These are phyloP conservation scores for Drosophila suzukii DNA, from an alignment of 1,140 invertebrate genomes.

Conservation along the genomic window DNA sequence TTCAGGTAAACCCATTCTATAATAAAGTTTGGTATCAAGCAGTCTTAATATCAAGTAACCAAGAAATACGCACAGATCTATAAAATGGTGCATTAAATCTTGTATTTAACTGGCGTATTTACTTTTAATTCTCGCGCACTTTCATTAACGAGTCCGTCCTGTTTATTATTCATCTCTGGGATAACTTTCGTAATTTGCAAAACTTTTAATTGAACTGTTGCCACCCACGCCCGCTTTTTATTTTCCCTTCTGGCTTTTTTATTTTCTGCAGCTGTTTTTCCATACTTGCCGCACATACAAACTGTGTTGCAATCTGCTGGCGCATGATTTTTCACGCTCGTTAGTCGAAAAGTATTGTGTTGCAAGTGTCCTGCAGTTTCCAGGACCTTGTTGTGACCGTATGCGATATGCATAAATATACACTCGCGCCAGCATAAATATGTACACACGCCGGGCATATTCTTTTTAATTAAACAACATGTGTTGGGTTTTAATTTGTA, in stretches of 20 bases:
- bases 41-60: too few relatives aligned
- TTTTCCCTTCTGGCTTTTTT: constrained; percentile 6
- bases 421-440: constrained; percentile 31
- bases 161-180: constrained; percentile 55
- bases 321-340: constrained; percentile 77
- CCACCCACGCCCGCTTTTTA: constrained; percentile 18
- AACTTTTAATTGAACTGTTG: constrained; percentile 57
- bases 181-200: constrained; percentile 62
- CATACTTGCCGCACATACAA: constrained; percentile 5
- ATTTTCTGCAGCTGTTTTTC: neutral
- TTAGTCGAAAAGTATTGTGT: constrained; percentile 68
- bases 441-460: constrained; percentile 16
- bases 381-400: constrained; percentile 51
- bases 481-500: constrained; percentile 79
- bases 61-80: too few relatives aligned
- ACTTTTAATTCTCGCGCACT: constrained; percentile 45
- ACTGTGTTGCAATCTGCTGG: constrained; percentile 70
- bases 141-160: constrained; percentile 35
- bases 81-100: constrained; percentile 1
- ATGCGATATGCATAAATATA: constrained; percentile 49
- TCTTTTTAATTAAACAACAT: constrained; percentile 80
- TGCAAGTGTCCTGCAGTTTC: constrained; percentile 25
- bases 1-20: too few relatives aligned
- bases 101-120: constrained; percentile 23
- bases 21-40: too few relatives aligned